phyloP scores from a whole-genome alignment of 2,797 vertebrate species.

The Poecilia wingei region DNA sequence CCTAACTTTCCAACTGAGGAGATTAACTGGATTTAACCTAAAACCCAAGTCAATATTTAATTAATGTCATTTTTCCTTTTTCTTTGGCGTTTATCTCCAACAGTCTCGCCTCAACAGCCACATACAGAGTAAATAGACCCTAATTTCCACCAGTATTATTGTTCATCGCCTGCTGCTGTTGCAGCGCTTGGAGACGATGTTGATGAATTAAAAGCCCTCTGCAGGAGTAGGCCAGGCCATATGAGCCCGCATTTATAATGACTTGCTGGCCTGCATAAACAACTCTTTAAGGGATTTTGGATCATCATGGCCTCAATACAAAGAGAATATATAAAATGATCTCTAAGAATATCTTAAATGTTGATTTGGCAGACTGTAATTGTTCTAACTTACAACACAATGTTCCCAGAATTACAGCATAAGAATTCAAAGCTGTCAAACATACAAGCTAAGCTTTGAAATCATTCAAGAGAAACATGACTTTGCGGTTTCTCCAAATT shows the following conservation, averaged over 20 bases:
- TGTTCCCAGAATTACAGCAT: background rate
- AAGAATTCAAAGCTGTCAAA: background rate
- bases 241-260: background rate
- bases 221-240: background rate
- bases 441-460: background rate
- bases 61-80: constrained; percentile 5
- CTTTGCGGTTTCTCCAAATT: background rate
- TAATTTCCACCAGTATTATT: background rate
- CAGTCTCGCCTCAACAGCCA: background rate
- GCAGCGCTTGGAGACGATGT: background rate
- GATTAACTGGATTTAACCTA: background rate
- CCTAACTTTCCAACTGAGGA: background rate
- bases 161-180: background rate
- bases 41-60: constrained; percentile 5
- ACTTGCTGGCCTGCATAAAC: background rate
- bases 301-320: constrained; percentile 7
- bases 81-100: constrained; percentile 2
- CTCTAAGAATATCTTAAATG: background rate
- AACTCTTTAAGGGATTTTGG: constrained; percentile 2
- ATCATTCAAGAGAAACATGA: background rate
- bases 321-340: background rate
- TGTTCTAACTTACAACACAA: background rate
- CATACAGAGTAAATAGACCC: background rate
- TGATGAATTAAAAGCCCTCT: constrained; percentile 11
- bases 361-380: background rate